Percentiles rank a stretch among this genome's conserved stretches.
Evolutionary conservation across 92 coral and sea anemone genomes (phyloP).

Genomic region (Porites cylindrica): DNA sequence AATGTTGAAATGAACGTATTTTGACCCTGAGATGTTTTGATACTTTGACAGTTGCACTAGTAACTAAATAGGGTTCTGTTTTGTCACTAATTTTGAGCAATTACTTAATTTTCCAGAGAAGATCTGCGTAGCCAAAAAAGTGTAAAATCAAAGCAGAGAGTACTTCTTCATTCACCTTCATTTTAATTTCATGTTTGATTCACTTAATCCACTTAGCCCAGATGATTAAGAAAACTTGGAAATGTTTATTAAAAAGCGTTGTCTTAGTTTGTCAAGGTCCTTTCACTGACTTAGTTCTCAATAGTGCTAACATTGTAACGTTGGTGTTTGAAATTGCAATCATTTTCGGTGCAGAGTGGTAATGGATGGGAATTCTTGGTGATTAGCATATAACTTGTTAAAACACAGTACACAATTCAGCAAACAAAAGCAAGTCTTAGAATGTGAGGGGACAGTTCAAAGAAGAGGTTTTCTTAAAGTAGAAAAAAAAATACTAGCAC

Average conservation of each 20-base stretch:
- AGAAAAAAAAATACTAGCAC: too few species aligned
- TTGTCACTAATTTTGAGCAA: not conserved
- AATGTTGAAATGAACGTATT: not conserved
- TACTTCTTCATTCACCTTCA: not conserved
- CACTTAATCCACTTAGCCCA: constrained; percentile 3
- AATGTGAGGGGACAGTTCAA: not conserved
- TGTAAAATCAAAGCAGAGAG: not conserved
- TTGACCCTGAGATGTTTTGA: not conserved
- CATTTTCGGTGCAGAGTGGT: not conserved
- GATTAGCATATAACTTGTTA: not conserved
- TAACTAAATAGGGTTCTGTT: not conserved
- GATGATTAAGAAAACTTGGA: constrained; percentile 8
- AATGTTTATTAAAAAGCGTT: constrained; percentile 12
- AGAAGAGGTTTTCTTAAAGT: too few species aligned
- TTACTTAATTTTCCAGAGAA: not conserved
- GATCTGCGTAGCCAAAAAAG: not conserved
- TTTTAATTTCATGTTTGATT: constrained; percentile 1
- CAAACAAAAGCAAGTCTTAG: not conserved
- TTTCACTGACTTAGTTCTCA: too few species aligned
- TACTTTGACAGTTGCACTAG: not conserved
- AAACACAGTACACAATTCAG: not conserved
- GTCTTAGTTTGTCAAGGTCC: not conserved
- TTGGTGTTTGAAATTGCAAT: not conserved
- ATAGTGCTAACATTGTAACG: not conserved
- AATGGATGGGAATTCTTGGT: not conserved